Conservation (phyloP, 2,888 invertebrate species). For the Matsumyia berberina region DNA sequence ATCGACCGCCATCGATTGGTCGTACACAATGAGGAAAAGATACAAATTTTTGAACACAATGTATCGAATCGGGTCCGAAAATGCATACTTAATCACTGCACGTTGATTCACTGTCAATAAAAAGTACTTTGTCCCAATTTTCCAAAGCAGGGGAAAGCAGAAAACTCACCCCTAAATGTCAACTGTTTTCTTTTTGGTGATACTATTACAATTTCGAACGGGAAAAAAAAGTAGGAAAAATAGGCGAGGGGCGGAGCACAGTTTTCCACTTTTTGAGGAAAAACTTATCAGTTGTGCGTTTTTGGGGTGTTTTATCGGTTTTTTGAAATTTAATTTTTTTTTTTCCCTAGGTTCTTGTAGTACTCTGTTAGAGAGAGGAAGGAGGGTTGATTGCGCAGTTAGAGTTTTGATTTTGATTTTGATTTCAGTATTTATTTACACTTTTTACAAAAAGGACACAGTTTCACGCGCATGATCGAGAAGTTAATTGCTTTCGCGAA, state of each 20-base stretch:
- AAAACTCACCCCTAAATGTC: slow-evolving; percentile 68
- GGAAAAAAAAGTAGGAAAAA: slow-evolving; percentile 76
- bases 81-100: slow-evolving; percentile 66
- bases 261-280: slow-evolving; percentile 83
- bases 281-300: slow-evolving; percentile 83
- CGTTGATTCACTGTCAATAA: slow-evolving; percentile 66
- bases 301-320: slow-evolving; percentile 84
- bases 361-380: not conserved
- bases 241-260: slow-evolving; percentile 81
- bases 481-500: slow-evolving; percentile 45
- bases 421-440: slow-evolving; percentile 82
- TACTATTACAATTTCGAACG: slow-evolving; percentile 62
- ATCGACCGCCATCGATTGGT: slow-evolving; percentile 14
- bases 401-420: slow-evolving; percentile 79
- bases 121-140: slow-evolving; percentile 56
- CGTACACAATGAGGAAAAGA: slow-evolving; percentile 23
- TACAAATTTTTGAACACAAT: slow-evolving; percentile 36
- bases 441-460: slow-evolving; percentile 83
- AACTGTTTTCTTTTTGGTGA: slow-evolving; percentile 51
- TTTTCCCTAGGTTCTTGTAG: slow-evolving; percentile 27
- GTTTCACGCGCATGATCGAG: slow-evolving; percentile 69
- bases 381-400: slow-evolving; percentile 71
- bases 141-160: slow-evolving; percentile 26
- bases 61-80: slow-evolving; percentile 41
- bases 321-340: slow-evolving; percentile 78